phyloP scores from a whole-genome alignment of 2,113 vertebrate species.

The Catharus bicknelli region DNA sequence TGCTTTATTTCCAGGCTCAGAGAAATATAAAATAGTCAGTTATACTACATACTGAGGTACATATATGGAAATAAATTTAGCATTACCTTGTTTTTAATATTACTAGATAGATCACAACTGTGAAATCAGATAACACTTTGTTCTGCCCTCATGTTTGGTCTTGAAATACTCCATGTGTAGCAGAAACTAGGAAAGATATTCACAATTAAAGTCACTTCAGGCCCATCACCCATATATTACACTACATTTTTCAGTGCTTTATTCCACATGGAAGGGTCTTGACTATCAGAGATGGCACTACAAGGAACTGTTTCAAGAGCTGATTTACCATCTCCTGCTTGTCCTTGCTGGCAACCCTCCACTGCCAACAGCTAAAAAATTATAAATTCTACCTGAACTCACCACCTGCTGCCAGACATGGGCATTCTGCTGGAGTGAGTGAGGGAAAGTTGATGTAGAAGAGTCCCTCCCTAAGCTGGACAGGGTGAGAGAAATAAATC shows the following conservation, averaged over 20 bases:
- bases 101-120: not conserved
- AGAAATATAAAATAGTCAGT: not conserved
- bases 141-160: not conserved
- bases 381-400: not conserved
- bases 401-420: not conserved
- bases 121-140: not conserved
- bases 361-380: not conserved
- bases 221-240: not conserved
- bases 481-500: not conserved
- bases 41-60: not conserved
- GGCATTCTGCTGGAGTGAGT: not conserved
- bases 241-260: not conserved
- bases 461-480: not conserved
- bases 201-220: not conserved
- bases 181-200: not conserved
- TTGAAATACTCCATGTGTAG: conserved; percentile 6
- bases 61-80: not conserved
- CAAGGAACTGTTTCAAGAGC: not conserved
- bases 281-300: not conserved
- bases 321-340: not conserved
- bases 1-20: not conserved
- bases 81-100: not conserved
- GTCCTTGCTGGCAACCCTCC: not conserved
- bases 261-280: not conserved
- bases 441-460: not conserved